Conservation (phyloP, 2,113 vertebrate genomes). For the Genyomyrus donnyi region DNA sequence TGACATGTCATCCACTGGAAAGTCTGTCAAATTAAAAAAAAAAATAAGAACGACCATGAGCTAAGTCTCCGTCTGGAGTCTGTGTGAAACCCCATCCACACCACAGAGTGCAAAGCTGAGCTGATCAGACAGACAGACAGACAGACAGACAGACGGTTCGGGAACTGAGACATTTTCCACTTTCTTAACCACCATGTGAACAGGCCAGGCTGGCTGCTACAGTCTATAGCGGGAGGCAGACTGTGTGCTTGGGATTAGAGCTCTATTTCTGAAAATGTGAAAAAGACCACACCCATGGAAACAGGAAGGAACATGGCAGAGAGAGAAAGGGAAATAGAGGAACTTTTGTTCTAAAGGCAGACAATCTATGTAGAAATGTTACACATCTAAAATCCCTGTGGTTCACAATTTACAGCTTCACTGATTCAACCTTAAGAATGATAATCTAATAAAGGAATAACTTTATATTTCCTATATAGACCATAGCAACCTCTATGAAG, state of each 20-base stretch:
- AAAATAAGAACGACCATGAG: not conserved
- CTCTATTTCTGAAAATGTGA: not conserved
- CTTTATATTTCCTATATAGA: not conserved
- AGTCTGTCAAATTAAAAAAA: not conserved
- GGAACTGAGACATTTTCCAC: not conserved
- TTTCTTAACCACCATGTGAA: not conserved
- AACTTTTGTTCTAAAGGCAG: not conserved
- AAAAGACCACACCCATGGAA: not conserved
- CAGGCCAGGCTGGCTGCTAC: not conserved
- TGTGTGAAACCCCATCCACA: not conserved
- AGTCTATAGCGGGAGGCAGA: not conserved
- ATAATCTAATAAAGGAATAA: not conserved
- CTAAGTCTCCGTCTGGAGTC: not conserved
- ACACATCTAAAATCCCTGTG: not conserved
- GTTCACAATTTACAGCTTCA: not conserved
- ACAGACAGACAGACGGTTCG: not conserved
- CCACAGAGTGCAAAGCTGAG: not conserved
- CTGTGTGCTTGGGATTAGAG: not conserved
- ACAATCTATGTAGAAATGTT: not conserved
- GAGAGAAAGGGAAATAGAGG: not conserved
- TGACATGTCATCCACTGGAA: not conserved
- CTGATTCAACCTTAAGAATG: not conserved
- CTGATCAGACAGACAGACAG: not conserved
- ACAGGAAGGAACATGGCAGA: not conserved
- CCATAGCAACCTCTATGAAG: not conserved